phyloP scores from a whole-genome alignment of 2,888 invertebrate species.

The Megamerina dolium region DNA sequence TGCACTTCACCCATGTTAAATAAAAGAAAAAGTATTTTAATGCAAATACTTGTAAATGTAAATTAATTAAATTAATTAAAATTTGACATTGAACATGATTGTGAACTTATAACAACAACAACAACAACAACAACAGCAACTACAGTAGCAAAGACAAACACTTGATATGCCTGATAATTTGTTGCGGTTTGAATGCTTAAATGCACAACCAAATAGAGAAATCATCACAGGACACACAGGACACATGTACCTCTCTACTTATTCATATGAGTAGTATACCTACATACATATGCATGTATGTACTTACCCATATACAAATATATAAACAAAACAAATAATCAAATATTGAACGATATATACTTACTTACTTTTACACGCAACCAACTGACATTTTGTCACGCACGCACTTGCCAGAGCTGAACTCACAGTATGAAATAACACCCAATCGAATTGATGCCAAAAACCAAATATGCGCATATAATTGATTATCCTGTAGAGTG shows the following conservation, averaged over 20 bases:
- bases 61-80: too few species aligned
- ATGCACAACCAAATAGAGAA: slow-evolving; percentile 20
- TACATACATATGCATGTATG: slow-evolving; percentile 14
- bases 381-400: slow-evolving; percentile 9
- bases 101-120: too few species aligned
- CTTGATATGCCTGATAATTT: slow-evolving; percentile 23
- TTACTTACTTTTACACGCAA: not conserved
- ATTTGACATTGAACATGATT: too few species aligned
- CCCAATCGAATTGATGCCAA: too few species aligned
- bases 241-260: slow-evolving; percentile 13
- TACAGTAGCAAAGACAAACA: slow-evolving; percentile 9
- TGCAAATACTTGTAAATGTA: too few species aligned
- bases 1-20: too few species aligned
- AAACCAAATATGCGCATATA: slow-evolving; percentile 26
- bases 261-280: too few species aligned
- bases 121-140: slow-evolving; percentile 2
- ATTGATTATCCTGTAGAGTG: slow-evolving; percentile 21
- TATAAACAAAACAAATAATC: not conserved
- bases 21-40: too few species aligned
- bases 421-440: too few species aligned
- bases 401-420: too few species aligned
- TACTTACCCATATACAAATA: slow-evolving; percentile 3
- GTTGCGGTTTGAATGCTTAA: slow-evolving; percentile 14
- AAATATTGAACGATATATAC: not conserved
- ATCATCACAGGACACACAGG: slow-evolving; percentile 21